These are phyloP conservation scores for Anarrhichthys ocellatus DNA, from an alignment of 2,113 vertebrate species.

Conservation along the genomic window DNA sequence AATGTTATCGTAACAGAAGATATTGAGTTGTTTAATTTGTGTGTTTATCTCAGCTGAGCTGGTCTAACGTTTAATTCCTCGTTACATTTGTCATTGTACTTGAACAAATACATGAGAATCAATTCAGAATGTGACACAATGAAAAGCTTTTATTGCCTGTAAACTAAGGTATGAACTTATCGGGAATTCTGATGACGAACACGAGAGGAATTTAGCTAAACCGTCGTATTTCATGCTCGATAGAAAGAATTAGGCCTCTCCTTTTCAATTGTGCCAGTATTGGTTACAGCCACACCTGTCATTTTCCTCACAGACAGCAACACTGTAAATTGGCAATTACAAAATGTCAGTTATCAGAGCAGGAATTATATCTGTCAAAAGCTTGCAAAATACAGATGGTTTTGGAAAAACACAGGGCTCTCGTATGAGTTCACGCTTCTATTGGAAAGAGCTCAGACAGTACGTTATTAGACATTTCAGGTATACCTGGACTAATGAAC, in stretches of 20 bases:
- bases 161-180: not conserved
- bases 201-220: conserved; percentile 11
- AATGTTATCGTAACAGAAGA: not conserved
- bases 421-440: not conserved
- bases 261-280: conserved; percentile 17
- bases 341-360: conserved; percentile 49
- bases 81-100: not conserved
- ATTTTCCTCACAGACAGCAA: conserved; percentile 41
- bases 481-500: not conserved
- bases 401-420: conserved; percentile 25
- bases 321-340: conserved; percentile 62
- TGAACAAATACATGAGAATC: not conserved
- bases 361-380: conserved; percentile 44
- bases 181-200: conserved; percentile 4
- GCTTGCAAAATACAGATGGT: conserved; percentile 35
- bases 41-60: not conserved
- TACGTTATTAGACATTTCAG: not conserved
- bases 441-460: not conserved
- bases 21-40: not conserved
- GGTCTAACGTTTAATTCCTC: not conserved
- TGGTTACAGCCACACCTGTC: conserved; percentile 45
- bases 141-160: not conserved
- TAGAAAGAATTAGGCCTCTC: conserved; percentile 13
- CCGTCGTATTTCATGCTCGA: not conserved
- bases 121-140: not conserved